phyloP scores from a whole-genome alignment of 2,888 invertebrate genomes.

The Leptinotarsa rubiginosa region DNA sequence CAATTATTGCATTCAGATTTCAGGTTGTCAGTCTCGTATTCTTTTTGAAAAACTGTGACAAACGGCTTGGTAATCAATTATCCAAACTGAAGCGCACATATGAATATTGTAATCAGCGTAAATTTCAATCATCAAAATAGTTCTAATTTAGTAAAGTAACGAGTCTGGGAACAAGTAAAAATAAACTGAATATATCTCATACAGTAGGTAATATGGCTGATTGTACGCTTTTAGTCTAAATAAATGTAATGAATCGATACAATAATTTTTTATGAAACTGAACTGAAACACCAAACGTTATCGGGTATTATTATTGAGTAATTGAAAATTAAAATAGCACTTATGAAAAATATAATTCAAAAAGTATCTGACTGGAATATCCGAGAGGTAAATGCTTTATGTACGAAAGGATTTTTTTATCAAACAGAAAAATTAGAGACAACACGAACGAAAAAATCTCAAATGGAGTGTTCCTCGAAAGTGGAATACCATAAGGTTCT shows the following conservation, averaged over 20 bases:
- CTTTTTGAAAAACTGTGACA: not conserved
- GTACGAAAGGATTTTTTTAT: too few relatives aligned
- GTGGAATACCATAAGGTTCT: too few relatives aligned
- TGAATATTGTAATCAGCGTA: slow-evolving; percentile 33
- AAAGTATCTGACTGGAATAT: too few relatives aligned
- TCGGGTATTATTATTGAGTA: not conserved
- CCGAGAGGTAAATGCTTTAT: too few relatives aligned
- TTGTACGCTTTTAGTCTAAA: slow-evolving; percentile 15
- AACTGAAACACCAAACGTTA: not conserved
- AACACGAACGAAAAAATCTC: too few relatives aligned
- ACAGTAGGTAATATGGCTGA: slow-evolving; percentile 36
- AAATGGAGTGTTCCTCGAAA: too few relatives aligned
- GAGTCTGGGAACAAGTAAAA: slow-evolving; percentile 51
- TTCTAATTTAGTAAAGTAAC: slow-evolving; percentile 52
- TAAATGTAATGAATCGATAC: slow-evolving; percentile 22
- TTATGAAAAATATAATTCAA: too few relatives aligned
- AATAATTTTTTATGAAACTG: slow-evolving; percentile 5
- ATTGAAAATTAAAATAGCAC: slow-evolving; percentile 1
- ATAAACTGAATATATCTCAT: slow-evolving; percentile 53
- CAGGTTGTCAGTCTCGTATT: not conserved
- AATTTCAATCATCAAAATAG: slow-evolving; percentile 50
- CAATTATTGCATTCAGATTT: not conserved
- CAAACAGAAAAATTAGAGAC: too few relatives aligned
- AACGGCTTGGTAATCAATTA: slow-evolving; percentile 11
- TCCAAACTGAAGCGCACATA: slow-evolving; percentile 5